A percentile compares a stretch with the other conserved stretches of the same genome.
These are phyloP conservation scores for Chelonus insularis DNA, from an alignment of 1,140 invertebrate species.

Conservation along the genomic window DNA sequence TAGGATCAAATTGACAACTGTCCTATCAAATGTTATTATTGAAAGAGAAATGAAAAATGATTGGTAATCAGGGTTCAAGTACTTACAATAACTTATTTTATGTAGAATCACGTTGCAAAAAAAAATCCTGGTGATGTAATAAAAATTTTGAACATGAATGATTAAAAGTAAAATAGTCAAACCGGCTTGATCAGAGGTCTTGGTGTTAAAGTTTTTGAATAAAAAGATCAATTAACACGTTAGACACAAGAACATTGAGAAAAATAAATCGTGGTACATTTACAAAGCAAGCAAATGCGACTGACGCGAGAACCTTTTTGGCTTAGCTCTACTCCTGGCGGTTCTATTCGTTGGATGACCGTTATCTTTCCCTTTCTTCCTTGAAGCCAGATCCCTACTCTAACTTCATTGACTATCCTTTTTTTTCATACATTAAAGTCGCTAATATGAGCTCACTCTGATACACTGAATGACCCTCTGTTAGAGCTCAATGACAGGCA, in stretches of 20 bases:
- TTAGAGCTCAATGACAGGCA: neutral
- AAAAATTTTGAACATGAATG: too few species aligned
- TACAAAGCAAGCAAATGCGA: conserved; percentile 40
- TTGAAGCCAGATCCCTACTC: conserved; percentile 2
- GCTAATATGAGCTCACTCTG: neutral
- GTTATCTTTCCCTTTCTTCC: conserved; percentile 35
- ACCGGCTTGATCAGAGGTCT: too few species aligned
- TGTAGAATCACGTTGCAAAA: too few species aligned
- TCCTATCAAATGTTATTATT: too few species aligned
- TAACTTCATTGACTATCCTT: neutral
- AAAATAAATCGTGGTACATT: neutral
- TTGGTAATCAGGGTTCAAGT: too few species aligned
- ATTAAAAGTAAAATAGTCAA: too few species aligned
- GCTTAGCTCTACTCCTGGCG: conserved; percentile 4
- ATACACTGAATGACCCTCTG: too few species aligned
- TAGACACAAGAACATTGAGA: neutral
- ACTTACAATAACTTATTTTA: too few species aligned
- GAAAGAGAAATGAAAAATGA: too few species aligned
- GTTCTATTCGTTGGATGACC: conserved; percentile 29
- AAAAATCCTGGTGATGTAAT: too few species aligned
- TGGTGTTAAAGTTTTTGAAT: too few species aligned
- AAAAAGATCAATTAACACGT: neutral
- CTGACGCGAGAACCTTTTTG: conserved; percentile 39
- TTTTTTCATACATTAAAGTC: neutral
- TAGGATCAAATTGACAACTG: too few species aligned